Conservation (phyloP, 2,888 invertebrate species). For the Coleophora deauratella region DNA sequence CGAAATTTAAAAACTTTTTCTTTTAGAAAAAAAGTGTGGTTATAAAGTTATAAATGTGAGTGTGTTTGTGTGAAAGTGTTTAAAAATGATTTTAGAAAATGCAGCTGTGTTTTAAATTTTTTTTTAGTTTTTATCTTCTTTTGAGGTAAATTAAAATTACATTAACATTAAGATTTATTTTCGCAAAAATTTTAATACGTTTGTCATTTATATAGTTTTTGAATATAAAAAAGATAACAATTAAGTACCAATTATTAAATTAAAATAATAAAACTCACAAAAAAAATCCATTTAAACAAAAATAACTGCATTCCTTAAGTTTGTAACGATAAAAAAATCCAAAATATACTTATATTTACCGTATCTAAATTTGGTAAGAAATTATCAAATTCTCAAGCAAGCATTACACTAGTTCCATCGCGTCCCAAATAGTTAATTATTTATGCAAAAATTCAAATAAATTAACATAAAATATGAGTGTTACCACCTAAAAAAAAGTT, state of each 20-base stretch:
- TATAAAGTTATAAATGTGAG: too few relatives aligned
- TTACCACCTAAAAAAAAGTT: constrained; percentile 2
- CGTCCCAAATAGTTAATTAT: constrained; percentile 13
- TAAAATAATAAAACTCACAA: too few relatives aligned
- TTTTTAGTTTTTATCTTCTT: background rate
- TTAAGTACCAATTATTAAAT: too few relatives aligned
- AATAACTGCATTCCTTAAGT: constrained; percentile 11
- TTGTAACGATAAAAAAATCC: background rate
- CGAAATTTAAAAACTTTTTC: constrained; percentile 1
- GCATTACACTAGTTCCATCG: too few relatives aligned
- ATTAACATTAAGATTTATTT: too few relatives aligned
- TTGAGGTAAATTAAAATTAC: background rate
- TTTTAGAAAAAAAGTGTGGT: too few relatives aligned
- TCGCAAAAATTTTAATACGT: too few relatives aligned
- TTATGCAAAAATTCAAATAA: constrained; percentile 12
- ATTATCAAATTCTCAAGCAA: too few relatives aligned
- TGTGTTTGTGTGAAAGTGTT: too few relatives aligned
- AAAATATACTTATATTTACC: constrained; percentile 8
- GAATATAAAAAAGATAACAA: too few relatives aligned
- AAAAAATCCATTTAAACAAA: background rate
- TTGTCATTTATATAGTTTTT: too few relatives aligned
- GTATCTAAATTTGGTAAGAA: too few relatives aligned
- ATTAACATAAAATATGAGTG: constrained; percentile 8
- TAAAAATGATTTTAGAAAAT: background rate
- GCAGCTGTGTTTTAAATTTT: background rate